Evolutionary conservation across 2,888 invertebrate genomes (phyloP), one percentile per base, ranked within the genome.

Genomic region (Crossocerus cetratus): DNA sequence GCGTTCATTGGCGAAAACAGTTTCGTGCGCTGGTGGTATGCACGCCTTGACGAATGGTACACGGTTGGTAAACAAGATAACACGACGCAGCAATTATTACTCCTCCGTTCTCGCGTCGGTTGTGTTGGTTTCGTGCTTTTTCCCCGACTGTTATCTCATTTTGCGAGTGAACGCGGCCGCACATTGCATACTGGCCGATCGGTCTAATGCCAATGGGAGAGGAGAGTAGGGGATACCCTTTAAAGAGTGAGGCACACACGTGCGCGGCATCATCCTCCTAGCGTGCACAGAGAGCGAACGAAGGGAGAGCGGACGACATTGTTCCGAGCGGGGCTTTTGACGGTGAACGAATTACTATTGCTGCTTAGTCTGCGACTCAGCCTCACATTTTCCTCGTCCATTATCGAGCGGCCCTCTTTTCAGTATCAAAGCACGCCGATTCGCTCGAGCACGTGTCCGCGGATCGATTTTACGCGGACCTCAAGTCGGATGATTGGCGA

Each of bases 331-430:
- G 70, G 69, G 65, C 83, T 81, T 85, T 87, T 86, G 85, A 86
- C 84, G 80, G 78, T 79, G 80, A 86, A 84, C 82, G 86, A 86
- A 86, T 87, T 86, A 87, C 81, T 83, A 78, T 84, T 85, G 80
- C 83, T 83, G 82, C 84, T 86, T 86, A 84, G 79, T 73, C 69
- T 54, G 53, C 67, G 65, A 60, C 76, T 63, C 62, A 16, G 61
- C 54, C 20, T 32, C 20, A 23, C 4, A 11, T 22, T 42, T 42
- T 43, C 42, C 44, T n/a, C 64, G 44, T 20, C 62, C 32, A 32
- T 32, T 18, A 16, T 45, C 61, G 32, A 20, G 13, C 55, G 56
- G 16, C 49, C 60, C 14, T 53, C 63, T 20, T 69, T 42, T 43
- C 64, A 8, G 11, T 20, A 2, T 22, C 42, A 49, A 18, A 43